A percentile compares a stretch with the other conserved stretches of the same genome.
phyloP scores from a whole-genome alignment of 2,888 invertebrate genomes.

The Uloborus plumipes region DNA sequence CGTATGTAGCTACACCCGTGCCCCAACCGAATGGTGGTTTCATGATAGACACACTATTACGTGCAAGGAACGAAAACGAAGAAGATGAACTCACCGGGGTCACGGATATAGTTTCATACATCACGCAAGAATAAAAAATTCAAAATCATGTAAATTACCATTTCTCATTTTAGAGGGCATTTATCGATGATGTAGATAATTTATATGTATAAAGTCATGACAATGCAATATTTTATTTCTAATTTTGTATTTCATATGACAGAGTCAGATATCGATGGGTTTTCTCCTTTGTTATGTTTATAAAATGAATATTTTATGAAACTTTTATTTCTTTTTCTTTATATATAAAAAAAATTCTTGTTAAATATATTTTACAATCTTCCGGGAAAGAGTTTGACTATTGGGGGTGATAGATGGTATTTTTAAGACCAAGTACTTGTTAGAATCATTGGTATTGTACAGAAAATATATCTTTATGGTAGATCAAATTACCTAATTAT shows the following conservation, averaged over 20 bases:
- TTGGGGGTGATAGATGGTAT: slow-evolving; percentile 47
- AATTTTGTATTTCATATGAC: slow-evolving; percentile 31
- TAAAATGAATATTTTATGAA: no score
- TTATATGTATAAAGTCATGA: slow-evolving; percentile 51
- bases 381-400: background rate
- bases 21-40: slow-evolving; percentile 66
- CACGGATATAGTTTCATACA: slow-evolving; percentile 58
- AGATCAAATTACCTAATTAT: slow-evolving; percentile 22
- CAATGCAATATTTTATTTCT: slow-evolving; percentile 58
- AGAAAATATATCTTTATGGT: slow-evolving; percentile 35
- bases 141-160: slow-evolving; percentile 43
- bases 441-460: slow-evolving; percentile 33
- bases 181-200: slow-evolving; percentile 54
- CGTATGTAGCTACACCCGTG: slow-evolving; percentile 54
- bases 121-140: slow-evolving; percentile 53
- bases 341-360: no score
- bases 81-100: slow-evolving; percentile 56
- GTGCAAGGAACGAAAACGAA: slow-evolving; percentile 50
- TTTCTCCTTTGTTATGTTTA: no score
- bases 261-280: no score
- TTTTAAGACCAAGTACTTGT: slow-evolving; percentile 36
- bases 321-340: no score
- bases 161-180: slow-evolving; percentile 54
- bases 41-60: slow-evolving; percentile 66
- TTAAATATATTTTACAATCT: background rate